phyloP scores from a whole-genome alignment of 1,140 invertebrate genomes.

The Drosophila baimaii region DNA sequence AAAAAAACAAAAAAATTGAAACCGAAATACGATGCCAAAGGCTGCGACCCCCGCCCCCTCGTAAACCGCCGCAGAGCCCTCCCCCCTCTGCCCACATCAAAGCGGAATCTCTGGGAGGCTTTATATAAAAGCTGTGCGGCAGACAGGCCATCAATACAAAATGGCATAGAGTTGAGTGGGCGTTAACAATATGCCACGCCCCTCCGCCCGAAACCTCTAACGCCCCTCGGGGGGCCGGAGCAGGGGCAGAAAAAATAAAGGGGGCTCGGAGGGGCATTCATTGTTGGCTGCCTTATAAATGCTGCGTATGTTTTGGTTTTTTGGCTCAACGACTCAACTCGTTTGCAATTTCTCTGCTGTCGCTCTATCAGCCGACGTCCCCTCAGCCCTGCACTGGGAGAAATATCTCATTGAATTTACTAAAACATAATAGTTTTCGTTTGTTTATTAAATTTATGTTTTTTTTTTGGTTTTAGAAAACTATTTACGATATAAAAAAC shows the following conservation, averaged over 20 bases:
- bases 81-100: constrained; percentile 26
- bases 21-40: constrained; percentile 77
- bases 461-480: too few species aligned
- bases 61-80: not conserved
- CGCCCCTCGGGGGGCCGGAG: constrained; percentile 4
- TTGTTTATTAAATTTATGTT: too few species aligned
- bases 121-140: constrained; percentile 82
- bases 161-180: constrained; percentile 82
- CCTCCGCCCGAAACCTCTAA: constrained; percentile 15
- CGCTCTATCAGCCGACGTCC: constrained; percentile 62
- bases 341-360: constrained; percentile 81
- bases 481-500: too few species aligned
- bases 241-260: not conserved
- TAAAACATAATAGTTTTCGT: too few species aligned
- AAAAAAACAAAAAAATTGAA: constrained; percentile 54
- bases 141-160: constrained; percentile 82
- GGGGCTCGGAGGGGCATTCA: constrained; percentile 41
- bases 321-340: constrained; percentile 81
- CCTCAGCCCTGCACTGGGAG: constrained; percentile 2
- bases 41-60: constrained; percentile 51
- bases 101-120: constrained; percentile 70
- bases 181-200: constrained; percentile 74
- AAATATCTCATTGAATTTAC: not conserved
- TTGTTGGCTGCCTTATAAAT: constrained; percentile 79
- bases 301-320: constrained; percentile 83